These are phyloP conservation scores for Beris morrisii DNA, from an alignment of 2,888 invertebrate species.

Conservation along the genomic window DNA sequence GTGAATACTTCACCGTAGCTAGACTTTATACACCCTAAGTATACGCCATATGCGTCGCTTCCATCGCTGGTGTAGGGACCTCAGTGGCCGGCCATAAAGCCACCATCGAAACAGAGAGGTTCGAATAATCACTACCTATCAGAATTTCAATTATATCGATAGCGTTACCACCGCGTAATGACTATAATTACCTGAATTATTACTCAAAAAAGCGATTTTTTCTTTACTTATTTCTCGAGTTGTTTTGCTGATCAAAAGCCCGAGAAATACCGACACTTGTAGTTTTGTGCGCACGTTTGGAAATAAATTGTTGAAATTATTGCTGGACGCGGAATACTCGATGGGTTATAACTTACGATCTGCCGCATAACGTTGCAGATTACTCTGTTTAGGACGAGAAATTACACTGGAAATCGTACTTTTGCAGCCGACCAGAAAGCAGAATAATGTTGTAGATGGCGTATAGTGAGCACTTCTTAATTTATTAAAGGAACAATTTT, in stretches of 20 bases:
- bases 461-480: slow-evolving; percentile 20
- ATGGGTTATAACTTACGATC: slow-evolving; percentile 19
- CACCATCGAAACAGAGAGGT: slow-evolving; percentile 27
- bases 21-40: background rate
- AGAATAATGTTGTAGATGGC: slow-evolving; percentile 10
- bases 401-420: slow-evolving; percentile 21
- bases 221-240: slow-evolving; percentile 18
- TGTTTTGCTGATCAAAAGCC: slow-evolving; percentile 21
- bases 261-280: slow-evolving; percentile 27
- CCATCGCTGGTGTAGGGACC: background rate
- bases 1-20: background rate
- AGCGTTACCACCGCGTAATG: slow-evolving; percentile 58
- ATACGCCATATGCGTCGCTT: slow-evolving; percentile 1
- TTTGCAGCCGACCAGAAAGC: slow-evolving; percentile 7
- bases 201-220: slow-evolving; percentile 47
- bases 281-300: slow-evolving; percentile 48
- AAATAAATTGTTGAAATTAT: slow-evolving; percentile 57
- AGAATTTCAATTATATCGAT: slow-evolving; percentile 58
- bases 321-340: slow-evolving; percentile 28
- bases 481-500: slow-evolving; percentile 22
- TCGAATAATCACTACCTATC: slow-evolving; percentile 56
- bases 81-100: background rate
- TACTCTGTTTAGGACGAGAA: slow-evolving; percentile 34
- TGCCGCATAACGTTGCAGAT: slow-evolving; percentile 32
- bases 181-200: slow-evolving; percentile 58